Evolutionary conservation across 2,888 invertebrate species (phyloP).

Genomic region (Dynastes tityus): DNA sequence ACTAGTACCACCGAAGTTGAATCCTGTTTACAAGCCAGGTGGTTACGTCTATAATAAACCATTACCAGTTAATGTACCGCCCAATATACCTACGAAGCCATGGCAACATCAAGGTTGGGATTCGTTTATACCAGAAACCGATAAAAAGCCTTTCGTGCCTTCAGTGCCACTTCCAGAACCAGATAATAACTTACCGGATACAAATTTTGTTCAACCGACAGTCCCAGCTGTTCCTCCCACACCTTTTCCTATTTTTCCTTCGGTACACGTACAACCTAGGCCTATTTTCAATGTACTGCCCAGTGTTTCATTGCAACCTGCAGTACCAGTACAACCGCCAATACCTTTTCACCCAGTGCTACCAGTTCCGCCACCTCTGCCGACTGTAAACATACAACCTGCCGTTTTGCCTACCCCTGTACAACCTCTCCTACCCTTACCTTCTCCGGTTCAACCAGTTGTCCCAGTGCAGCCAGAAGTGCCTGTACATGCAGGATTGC

Average conservation of each 20-base stretch:
- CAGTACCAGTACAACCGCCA: not conserved
- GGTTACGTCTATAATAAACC: slow-evolving; percentile 30
- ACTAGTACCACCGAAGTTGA: slow-evolving; percentile 48
- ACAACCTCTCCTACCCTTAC: slow-evolving; percentile 23
- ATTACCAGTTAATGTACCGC: slow-evolving; percentile 50
- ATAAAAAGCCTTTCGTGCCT: slow-evolving; percentile 45
- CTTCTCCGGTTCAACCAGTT: slow-evolving; percentile 39
- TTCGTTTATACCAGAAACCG: slow-evolving; percentile 29
- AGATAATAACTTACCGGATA: slow-evolving; percentile 19
- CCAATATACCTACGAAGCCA: slow-evolving; percentile 43
- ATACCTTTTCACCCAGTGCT: not conserved
- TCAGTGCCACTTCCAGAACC: slow-evolving; percentile 48
- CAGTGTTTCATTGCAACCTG: slow-evolving; percentile 18
- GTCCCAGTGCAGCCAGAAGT: slow-evolving; percentile 23
- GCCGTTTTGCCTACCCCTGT: slow-evolving; percentile 7
- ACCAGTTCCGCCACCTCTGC: slow-evolving; percentile 29
- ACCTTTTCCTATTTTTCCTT: slow-evolving; percentile 27
- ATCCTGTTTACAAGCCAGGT: slow-evolving; percentile 45
- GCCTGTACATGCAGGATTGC: slow-evolving; percentile 35
- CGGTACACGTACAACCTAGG: slow-evolving; percentile 30
- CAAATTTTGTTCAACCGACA: slow-evolving; percentile 15
- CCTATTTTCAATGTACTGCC: slow-evolving; percentile 35
- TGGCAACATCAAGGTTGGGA: slow-evolving; percentile 51
- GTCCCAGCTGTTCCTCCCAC: slow-evolving; percentile 19
- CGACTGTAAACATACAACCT: slow-evolving; percentile 31